Conservation (phyloP, 92 coral and sea anemone genomes). For the Isaurus tuberculatus region DNA sequence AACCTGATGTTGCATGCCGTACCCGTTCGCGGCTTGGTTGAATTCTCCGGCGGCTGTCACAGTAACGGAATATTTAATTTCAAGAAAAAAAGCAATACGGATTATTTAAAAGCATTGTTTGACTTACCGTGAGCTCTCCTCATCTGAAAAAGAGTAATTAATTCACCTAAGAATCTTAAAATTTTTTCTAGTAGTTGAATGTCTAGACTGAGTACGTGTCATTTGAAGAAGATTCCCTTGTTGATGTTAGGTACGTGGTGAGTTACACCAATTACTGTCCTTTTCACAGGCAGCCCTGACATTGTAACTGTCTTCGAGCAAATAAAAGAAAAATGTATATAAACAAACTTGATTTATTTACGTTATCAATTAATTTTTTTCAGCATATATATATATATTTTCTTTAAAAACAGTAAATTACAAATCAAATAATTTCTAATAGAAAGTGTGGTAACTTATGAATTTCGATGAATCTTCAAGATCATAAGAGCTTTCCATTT, state of each 20-base stretch:
- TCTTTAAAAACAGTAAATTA: no score
- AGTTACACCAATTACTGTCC: neutral
- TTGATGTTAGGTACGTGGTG: neutral
- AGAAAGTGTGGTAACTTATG: no score
- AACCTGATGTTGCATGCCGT: constrained; percentile 83
- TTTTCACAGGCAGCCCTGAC: neutral
- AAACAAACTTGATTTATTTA: no score
- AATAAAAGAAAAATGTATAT: no score
- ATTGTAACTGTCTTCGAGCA: neutral
- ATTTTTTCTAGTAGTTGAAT: neutral
- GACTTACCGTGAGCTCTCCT: constrained; percentile 48
- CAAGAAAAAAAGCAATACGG: neutral
- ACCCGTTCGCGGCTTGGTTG: constrained; percentile 63
- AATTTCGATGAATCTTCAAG: no score
- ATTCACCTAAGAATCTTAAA: neutral
- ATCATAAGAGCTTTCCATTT: no score
- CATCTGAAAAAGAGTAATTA: constrained; percentile 14
- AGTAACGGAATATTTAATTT: neutral
- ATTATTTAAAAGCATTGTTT: neutral
- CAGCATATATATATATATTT: no score
- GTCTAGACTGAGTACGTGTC: constrained; percentile 29
- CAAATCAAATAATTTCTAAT: no score
- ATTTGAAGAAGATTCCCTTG: constrained; percentile 20
- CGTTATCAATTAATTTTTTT: no score
- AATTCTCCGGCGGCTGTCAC: constrained; percentile 56